These are phyloP conservation scores for Serinus canaria DNA, from an alignment of 2,113 vertebrate genomes.

Conservation along the genomic window DNA sequence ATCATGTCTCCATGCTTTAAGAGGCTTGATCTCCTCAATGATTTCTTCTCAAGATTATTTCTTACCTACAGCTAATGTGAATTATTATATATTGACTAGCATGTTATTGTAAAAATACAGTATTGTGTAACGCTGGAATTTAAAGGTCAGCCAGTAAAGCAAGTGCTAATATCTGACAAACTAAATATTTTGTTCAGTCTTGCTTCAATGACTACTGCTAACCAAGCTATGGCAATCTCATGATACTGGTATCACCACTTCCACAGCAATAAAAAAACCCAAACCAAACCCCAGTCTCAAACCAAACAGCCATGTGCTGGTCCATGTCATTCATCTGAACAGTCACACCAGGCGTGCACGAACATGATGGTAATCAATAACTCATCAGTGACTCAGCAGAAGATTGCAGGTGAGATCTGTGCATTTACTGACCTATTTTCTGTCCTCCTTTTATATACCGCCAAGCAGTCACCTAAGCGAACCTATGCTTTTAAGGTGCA, in stretches of 20 bases:
- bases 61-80: not conserved
- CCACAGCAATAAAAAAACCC: not conserved
- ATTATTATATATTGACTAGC: not conserved
- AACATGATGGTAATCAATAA: not conserved
- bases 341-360: not conserved
- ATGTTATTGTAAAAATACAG: not conserved
- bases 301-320: not conserved
- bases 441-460: not conserved
- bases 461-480: not conserved
- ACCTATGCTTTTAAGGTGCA: not conserved
- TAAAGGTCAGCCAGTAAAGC: not conserved
- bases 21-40: not conserved
- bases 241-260: not conserved
- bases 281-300: not conserved
- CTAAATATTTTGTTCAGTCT: not conserved
- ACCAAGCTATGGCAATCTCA: not conserved
- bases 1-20: not conserved
- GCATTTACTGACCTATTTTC: not conserved
- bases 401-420: not conserved
- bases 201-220: not conserved
- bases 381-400: conserved; percentile 33
- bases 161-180: not conserved
- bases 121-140: not conserved
- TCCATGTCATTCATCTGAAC: not conserved
- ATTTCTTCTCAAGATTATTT: not conserved